phyloP scores from a whole-genome alignment of 2,113 vertebrate genomes.

The Oreochromis aureus region DNA sequence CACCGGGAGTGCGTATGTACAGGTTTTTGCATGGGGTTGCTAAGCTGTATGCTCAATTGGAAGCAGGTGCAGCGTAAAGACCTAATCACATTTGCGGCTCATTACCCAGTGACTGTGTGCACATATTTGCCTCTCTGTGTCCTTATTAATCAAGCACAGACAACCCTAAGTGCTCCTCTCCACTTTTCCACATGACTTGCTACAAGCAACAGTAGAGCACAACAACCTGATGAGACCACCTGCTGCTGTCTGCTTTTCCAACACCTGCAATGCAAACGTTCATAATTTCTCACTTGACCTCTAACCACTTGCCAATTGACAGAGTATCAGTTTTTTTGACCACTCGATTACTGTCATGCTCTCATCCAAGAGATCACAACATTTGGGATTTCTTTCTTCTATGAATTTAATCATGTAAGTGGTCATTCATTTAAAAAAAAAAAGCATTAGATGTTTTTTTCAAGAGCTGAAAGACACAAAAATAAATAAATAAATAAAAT shows the following conservation, averaged over 20 bases:
- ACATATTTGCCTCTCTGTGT: constrained; percentile 73
- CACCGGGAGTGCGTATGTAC: constrained; percentile 6
- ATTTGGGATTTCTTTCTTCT: not conserved
- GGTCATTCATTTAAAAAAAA: not conserved
- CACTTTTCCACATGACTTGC: constrained; percentile 73
- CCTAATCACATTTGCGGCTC: constrained; percentile 73
- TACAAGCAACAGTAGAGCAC: constrained; percentile 67
- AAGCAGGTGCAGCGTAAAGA: constrained; percentile 73
- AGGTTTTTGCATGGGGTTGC: constrained; percentile 40
- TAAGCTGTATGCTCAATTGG: constrained; percentile 66
- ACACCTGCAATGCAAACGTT: constrained; percentile 57
- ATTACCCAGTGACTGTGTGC: constrained; percentile 71
- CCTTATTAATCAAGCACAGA: constrained; percentile 73
- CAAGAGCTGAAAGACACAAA: not conserved
- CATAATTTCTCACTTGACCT: constrained; percentile 65
- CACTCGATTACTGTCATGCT: not conserved
- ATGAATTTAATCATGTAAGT: not conserved
- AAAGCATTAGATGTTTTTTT: not conserved
- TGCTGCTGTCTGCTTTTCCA: constrained; percentile 47
- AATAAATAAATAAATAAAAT: not conserved
- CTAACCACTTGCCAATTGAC: constrained; percentile 33
- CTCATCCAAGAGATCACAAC: not conserved
- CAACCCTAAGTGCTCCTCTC: constrained; percentile 70
- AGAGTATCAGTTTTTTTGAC: constrained; percentile 7
- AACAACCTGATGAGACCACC: constrained; percentile 67